Conservation (phyloP, 2,888 invertebrate species). For the Ypsolopha scabrella region DNA sequence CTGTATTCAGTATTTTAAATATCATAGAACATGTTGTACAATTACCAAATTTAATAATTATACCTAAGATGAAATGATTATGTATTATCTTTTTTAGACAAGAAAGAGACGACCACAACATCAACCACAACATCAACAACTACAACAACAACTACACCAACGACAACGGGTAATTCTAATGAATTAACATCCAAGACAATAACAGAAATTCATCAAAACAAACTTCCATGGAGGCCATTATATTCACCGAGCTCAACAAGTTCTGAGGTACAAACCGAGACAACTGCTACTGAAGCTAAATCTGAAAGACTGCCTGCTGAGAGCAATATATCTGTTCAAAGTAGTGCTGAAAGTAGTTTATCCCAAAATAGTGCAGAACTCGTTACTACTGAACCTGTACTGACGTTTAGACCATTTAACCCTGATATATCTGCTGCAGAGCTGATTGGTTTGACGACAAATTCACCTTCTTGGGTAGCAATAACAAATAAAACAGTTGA, state of each 20-base stretch:
- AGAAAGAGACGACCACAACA: constrained; percentile 22
- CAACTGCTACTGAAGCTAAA: constrained; percentile 29
- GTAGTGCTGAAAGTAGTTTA: constrained; percentile 14
- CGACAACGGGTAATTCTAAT: constrained; percentile 23
- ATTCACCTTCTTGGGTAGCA: constrained; percentile 27
- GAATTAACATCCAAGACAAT: constrained; percentile 39
- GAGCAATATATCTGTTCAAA: constrained; percentile 42
- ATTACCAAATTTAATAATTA: not conserved
- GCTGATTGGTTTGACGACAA: constrained; percentile 2
- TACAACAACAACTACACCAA: constrained; percentile 18
- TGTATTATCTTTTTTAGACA: constrained; percentile 36
- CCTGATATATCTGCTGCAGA: constrained; percentile 7
- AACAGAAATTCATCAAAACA: constrained; percentile 39
- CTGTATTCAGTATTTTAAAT: not conserved
- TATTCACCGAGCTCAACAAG: constrained; percentile 14
- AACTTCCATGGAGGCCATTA: constrained; percentile 36
- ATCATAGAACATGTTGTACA: not conserved
- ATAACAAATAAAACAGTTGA: constrained; percentile 23
- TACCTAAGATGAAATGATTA: too few relatives aligned
- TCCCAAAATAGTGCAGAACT: constrained; percentile 16
- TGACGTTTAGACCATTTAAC: not conserved
- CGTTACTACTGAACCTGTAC: constrained; percentile 9
- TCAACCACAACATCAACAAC: not conserved
- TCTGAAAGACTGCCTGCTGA: constrained; percentile 42
- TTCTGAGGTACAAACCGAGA: constrained; percentile 18